Base-by-base conservation (phyloP, 2,797 vertebrate species). In the Chromis chromis region DNA sequence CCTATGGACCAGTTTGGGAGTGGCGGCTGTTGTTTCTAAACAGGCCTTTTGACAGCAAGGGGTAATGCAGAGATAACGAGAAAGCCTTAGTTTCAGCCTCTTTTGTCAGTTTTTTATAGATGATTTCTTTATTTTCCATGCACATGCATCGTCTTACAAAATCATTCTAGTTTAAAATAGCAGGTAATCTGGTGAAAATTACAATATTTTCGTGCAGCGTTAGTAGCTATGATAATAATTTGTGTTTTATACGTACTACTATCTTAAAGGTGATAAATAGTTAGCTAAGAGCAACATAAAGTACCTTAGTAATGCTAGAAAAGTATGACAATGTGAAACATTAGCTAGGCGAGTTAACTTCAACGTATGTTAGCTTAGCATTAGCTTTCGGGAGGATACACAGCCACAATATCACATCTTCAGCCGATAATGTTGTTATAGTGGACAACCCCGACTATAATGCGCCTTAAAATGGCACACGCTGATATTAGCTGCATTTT, bases 331-430 rank as follows among this genome's bases (percentile, higher is more conserved):
- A 1, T 4, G 21, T 22, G 31, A 65, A 46, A 57, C 16, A 1
- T 24, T n/a, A 13, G 16, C 24, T 65, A n/a, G 0, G 13, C 44
- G 21, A 5, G 0, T 33, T 53, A 61, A 69, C 8, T 70, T 69
- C 19, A 40, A 9, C 16, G 1, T 50, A n/a, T 19, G 48, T 21
- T 88, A 89, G 80, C 85, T 79, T 91, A 91, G 87, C 86, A 81
- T 92, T 92, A 85, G 86, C 86, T 50, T 63, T 13, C 24, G 21
- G 1, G 10, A 11, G 62, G 13, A 12, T 4, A 21, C 24, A 66
- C 13, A 65, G 28, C 6, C 3, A 25, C 40, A 31, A 60, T 8
- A 24, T 17, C 5, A 36, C 4, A 27, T 3, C 27, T 0, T 0
- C 31, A 31, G 16, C 0, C 2, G 7, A 12, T 14, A n/a, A 42